phyloP scores from a whole-genome alignment of 1,140 invertebrate species.

The Lethocerus indicus region DNA sequence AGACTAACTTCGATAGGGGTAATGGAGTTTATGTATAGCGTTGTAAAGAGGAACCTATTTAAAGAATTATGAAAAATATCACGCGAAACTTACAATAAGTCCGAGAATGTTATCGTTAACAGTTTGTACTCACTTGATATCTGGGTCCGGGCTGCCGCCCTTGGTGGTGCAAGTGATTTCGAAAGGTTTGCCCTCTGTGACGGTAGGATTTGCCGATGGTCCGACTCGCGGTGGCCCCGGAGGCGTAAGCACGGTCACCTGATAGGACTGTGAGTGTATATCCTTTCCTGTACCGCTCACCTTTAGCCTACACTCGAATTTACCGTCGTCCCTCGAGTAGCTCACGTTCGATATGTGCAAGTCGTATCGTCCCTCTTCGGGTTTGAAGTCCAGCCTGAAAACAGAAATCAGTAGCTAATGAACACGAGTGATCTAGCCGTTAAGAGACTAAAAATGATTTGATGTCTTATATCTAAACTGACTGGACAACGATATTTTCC shows the following conservation, averaged over 20 bases:
- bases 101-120: not conserved
- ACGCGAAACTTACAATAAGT: not conserved
- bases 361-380: slow-evolving; percentile 69
- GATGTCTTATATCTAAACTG: too few species aligned
- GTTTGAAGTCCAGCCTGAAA: slow-evolving; percentile 50
- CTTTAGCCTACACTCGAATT: slow-evolving; percentile 79
- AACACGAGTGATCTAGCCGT: too few species aligned
- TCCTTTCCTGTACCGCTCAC: slow-evolving; percentile 63
- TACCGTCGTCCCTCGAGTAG: slow-evolving; percentile 78
- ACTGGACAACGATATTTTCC: too few species aligned
- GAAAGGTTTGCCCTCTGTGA: slow-evolving; percentile 59
- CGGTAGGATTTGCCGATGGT: slow-evolving; percentile 46
- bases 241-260: slow-evolving; percentile 66
- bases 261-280: slow-evolving; percentile 64
- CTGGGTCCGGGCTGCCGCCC: slow-evolving; percentile 77
- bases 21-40: too few species aligned
- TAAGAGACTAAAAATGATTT: too few species aligned
- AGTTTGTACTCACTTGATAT: slow-evolving; percentile 42
- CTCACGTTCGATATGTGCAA: slow-evolving; percentile 68
- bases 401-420: too few species aligned
- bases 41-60: too few species aligned
- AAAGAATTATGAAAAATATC: not conserved
- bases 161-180: slow-evolving; percentile 65
- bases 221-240: slow-evolving; percentile 61
- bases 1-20: too few species aligned